These are phyloP conservation scores for Neosilurus mollespiculum DNA, from an alignment of 2,797 vertebrate genomes.

Conservation along the genomic window DNA sequence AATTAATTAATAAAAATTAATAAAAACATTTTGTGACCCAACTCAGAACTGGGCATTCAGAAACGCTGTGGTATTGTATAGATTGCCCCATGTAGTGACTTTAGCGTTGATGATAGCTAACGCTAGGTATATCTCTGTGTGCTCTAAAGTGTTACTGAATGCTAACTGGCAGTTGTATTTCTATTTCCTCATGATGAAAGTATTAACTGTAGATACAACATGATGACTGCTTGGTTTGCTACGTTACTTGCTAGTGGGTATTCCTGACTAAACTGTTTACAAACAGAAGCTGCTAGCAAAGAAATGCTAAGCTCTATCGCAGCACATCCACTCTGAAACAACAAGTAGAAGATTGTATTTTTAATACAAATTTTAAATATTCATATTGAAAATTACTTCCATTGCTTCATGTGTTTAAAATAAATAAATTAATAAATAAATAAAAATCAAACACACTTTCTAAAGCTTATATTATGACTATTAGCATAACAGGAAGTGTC, in stretches of 20 bases:
- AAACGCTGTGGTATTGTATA: not conserved
- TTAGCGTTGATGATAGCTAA: not conserved
- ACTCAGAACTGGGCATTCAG: not conserved
- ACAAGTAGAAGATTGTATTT: not conserved
- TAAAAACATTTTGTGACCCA: not conserved
- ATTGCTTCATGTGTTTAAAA: not conserved
- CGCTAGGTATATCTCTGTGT: not conserved
- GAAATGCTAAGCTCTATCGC: not conserved
- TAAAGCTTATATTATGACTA: not conserved
- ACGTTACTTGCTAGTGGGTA: not conserved
- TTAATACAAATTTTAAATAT: not conserved
- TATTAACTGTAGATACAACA: not conserved
- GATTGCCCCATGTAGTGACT: too few species aligned
- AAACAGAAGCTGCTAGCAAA: conserved; percentile 5
- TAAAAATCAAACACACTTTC: not conserved
- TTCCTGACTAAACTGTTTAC: conserved; percentile 3
- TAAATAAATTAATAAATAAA: too few species aligned
- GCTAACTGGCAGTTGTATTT: not conserved
- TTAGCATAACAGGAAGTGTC: not conserved
- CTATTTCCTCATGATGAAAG: not conserved
- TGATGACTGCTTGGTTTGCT: not conserved
- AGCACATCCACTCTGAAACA: not conserved
- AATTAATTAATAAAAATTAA: too few species aligned
- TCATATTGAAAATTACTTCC: not conserved
- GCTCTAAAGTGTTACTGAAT: not conserved